Base-by-base conservation (phyloP, 1,140 invertebrate species). In the Bombus superbus region DNA sequence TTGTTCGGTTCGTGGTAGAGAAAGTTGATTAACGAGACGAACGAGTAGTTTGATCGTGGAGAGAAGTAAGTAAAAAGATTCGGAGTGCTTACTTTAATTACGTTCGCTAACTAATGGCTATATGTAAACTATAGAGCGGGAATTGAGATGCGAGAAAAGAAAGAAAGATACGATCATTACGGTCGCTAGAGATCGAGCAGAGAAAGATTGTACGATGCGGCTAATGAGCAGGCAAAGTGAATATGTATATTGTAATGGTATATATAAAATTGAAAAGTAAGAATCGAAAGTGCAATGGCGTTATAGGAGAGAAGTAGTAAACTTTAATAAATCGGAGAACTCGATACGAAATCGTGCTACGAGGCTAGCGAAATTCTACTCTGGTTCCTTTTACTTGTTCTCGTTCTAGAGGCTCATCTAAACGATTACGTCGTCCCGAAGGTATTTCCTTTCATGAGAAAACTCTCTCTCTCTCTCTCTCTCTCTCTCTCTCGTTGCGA, bases 401-500 rank as follows among this genome's bases (percentile, higher is more conserved):
- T 68, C 64, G n/a, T 68, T 68, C 32, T 32, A 42, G 2, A 40
- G 47, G 32, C 40, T 47, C 44, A 62, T 42, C 28, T n/a, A 57
- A 68, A 47, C 38, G 62, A 76, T 77, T 77, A 69, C 82, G 81
- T 78, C 38, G 74, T 38, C 47, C 8, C 74, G 11, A 44, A 42
- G 82, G 82, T 28, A 83, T 83, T 83, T 59, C 74, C 69, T 85
- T 85, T 68, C 42, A 3, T 10, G 47, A 57, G 66, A 73, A 74
- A 15, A 59, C 66, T 32, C n/a, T 59, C 44, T 80, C 44, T 47
- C 28, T 73, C 44, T 53, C 18, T 73, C n/a, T 59, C 25, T 18
- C 38, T 35, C 42, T 22, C 25, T 28, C 28, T 25, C 53, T 47
- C 10, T 32, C 1, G 4, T 64, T 71, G 32, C 32, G 53, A 62